Evolutionary conservation across 2,797 vertebrate species (phyloP), one percentile per base, ranked within the genome.

Genomic region (Anguilla obscura): DNA sequence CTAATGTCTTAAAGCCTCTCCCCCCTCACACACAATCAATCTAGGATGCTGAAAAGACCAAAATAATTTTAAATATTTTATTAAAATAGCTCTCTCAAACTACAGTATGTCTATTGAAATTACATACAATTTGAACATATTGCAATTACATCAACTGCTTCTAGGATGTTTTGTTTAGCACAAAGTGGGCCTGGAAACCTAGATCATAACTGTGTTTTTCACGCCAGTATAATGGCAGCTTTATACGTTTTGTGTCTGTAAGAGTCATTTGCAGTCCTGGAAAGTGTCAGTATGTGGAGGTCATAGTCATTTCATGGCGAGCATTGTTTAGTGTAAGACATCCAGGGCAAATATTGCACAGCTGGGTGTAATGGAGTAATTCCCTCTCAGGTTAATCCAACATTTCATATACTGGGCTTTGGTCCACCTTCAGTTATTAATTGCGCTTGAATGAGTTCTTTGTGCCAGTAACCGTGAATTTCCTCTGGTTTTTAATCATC

Each of bases 381-480:
- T 12, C n/a, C 82, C 48, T 54, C 82, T 24, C 50, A 54, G 83
- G 30, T 58, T 58, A 16, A 58, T 36, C 58, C 50, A 54, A 30
- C 52, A 85, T 27, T 30, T 30, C 14, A 21, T n/a, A 18, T 33
- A 36, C 14, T 56, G n/a, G 30, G n/a, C 50, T 30, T 54, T 85
- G 83, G 52, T 85, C n/a, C 30, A 58, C 27, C 9, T 30, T 85
- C 54, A 14, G 83, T 14, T 16, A 54, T 85, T 85, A 58, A 85
- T 85, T 52, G 21, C 3, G 24, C 40, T 50, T 82, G 79, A n/a
- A 45, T 82, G 45, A n/a, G 79, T 36, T 52, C 79, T 48, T 50
- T 82, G 18, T 50, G 79, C 45, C 79, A 2, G 12, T 85, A 85
- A 56, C 52, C 27, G 7, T 85, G 83, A 33, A 54, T 85, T 85